phyloP scores from a whole-genome alignment of 2,113 vertebrate species.

The Perca fluviatilis region DNA sequence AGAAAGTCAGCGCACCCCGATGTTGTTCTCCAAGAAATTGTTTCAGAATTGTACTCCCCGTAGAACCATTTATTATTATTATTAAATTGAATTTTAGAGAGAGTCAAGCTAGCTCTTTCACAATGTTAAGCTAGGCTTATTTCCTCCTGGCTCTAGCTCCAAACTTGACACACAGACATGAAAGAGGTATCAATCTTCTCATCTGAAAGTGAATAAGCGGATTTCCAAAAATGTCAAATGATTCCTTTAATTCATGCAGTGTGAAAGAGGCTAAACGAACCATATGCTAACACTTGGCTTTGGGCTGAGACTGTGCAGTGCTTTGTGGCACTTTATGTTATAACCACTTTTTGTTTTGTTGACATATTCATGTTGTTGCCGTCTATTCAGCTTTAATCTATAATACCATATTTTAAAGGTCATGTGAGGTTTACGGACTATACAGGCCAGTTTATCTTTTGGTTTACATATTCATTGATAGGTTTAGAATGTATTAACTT shows the following conservation, averaged over 20 bases:
- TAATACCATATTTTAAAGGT: background rate
- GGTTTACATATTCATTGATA: slow-evolving; percentile 39
- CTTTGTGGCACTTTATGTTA: slow-evolving; percentile 24
- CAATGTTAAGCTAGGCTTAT: slow-evolving; percentile 4
- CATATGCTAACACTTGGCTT: background rate
- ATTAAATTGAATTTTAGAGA: background rate
- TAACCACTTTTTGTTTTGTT: slow-evolving; percentile 33
- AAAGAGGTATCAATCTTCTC: background rate
- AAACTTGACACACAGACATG: background rate
- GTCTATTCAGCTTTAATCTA: slow-evolving; percentile 26
- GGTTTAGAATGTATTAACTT: slow-evolving; percentile 50
- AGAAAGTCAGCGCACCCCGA: background rate
- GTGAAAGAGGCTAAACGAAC: background rate
- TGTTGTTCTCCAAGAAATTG: background rate
- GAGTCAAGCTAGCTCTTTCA: background rate
- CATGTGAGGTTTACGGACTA: slow-evolving; percentile 27
- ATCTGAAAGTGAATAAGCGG: background rate
- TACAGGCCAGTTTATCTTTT: slow-evolving; percentile 44
- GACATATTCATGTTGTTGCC: slow-evolving; percentile 9
- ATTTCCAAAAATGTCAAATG: background rate
- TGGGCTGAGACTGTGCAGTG: slow-evolving; percentile 19
- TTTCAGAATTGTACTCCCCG: slow-evolving; percentile 4
- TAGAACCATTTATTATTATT: background rate
- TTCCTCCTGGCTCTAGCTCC: background rate
- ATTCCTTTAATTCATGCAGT: background rate